Evolutionary conservation across 64 coral and sea anemone species (phyloP).

Genomic region (Porites lutea): DNA sequence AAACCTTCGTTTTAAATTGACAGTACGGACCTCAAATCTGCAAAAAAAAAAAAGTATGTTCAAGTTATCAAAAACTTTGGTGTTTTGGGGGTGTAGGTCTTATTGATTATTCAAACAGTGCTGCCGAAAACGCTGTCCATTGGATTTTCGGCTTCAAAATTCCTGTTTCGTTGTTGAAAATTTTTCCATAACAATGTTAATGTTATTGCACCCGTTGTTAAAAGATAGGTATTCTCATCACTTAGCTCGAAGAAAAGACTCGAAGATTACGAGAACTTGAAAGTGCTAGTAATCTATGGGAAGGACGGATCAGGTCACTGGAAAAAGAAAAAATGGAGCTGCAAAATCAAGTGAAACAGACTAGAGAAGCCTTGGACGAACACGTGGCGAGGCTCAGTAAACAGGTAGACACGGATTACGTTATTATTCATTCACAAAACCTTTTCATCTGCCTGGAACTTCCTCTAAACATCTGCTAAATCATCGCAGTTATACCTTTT

Average conservation of each 20-base stretch:
- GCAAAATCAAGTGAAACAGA: slow-evolving; percentile 76
- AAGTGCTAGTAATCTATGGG: slow-evolving; percentile 85
- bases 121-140: too few relatives aligned
- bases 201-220: neutral
- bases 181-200: too few relatives aligned
- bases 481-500: too few relatives aligned
- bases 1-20: too few relatives aligned
- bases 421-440: neutral
- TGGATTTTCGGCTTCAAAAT: neutral
- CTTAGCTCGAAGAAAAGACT: slow-evolving; percentile 95
- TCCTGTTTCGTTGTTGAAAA: neutral
- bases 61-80: too few relatives aligned
- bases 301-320: slow-evolving; percentile 82
- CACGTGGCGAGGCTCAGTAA: slow-evolving; percentile 90
- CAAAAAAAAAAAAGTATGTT: too few relatives aligned
- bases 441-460: neutral
- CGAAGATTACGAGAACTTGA: slow-evolving; percentile 84
- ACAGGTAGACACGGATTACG: slow-evolving; percentile 59
- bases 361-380: slow-evolving; percentile 87
- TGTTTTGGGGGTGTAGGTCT: too few relatives aligned
- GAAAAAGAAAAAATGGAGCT: slow-evolving; percentile 85
- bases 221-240: neutral
- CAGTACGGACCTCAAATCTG: too few relatives aligned
- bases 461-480: neutral
- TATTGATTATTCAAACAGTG: too few relatives aligned